Base-by-base conservation (phyloP, 2,888 invertebrate species). In the Leucophenga montana region DNA sequence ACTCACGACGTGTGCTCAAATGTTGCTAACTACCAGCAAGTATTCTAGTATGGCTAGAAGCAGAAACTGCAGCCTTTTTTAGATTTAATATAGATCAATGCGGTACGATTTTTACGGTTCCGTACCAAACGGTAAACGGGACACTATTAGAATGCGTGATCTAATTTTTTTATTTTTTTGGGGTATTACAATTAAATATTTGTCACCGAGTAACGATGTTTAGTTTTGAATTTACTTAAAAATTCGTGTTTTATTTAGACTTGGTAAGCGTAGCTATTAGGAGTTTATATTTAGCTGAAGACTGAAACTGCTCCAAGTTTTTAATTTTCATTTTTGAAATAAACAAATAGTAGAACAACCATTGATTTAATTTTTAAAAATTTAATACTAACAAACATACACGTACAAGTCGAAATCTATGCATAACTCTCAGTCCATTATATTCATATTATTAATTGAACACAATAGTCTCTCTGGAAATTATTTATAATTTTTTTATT, bases 1-100 rank as follows among this genome's bases (percentile, higher is more conserved):
- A 18, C 27, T 31, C 27, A 27, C 44, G 22, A 62, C 61, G 61
- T 62, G 61, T 20, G 44, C 44, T 44, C 18, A 13, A 62, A 71
- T 81, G 76, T 79, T 81, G 82, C 80, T 20, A 57, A 61, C 61
- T 61, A 68, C 75, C 81, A 81, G 27, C 27, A 27, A 27, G 81
- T 81, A 81, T 82, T 81, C 16, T 57, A 13, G n/a, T 18, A 13
- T 61, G 61, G 61, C 61, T 62, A 46, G 44, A 62, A 62, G 44
- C 61, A 44, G 61, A 22, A 44, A 44, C 61, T 39, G 44, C 61
- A 62, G 61, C 39, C 27, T 44, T 44, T 62, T 62, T 16, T 62
- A 44, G 44, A 16, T 46, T 18, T 62, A 62, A 44, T 44, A n/a
- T 62, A 62, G 61, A 16, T 56, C 6, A 11, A 56, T 20, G 13